Percentiles rank a stretch among this genome's conserved stretches.
These are phyloP conservation scores for Aythya baeri DNA, from an alignment of 2,113 vertebrate species.

Conservation along the genomic window DNA sequence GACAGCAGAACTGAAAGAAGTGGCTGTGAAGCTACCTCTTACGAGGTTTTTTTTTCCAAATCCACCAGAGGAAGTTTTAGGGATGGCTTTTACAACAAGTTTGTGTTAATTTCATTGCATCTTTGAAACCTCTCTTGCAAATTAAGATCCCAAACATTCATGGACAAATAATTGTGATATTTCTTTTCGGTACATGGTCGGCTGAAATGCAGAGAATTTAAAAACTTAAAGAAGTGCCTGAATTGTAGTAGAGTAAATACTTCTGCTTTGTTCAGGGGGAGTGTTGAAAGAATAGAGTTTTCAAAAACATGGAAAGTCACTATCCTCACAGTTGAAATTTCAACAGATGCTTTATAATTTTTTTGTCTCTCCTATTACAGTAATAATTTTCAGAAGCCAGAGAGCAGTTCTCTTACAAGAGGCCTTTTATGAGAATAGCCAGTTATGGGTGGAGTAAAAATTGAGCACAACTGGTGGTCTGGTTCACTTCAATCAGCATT, in stretches of 20 bases:
- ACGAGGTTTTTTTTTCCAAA: background rate
- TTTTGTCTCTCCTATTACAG: background rate
- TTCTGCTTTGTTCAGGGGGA: background rate
- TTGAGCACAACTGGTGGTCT: background rate
- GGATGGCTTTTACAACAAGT: background rate
- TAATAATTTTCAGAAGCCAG: background rate
- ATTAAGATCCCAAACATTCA: background rate
- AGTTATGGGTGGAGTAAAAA: background rate
- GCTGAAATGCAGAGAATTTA: background rate
- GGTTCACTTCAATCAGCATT: background rate
- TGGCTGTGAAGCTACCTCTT: background rate
- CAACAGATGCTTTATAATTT: background rate
- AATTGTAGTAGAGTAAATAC: background rate
- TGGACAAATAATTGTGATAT: background rate
- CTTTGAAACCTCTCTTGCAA: constrained; percentile 13
- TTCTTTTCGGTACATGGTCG: background rate
- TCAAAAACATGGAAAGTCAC: background rate
- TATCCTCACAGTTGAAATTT: background rate
- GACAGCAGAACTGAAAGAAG: background rate
- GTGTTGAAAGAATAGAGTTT: background rate
- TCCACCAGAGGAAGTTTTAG: background rate
- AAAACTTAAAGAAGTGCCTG: background rate
- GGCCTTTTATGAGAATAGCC: background rate
- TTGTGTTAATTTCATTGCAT: background rate
- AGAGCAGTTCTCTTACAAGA: background rate